Percentiles rank a stretch among this genome's conserved stretches.
phyloP scores from a whole-genome alignment of 2,113 vertebrate genomes.

The Paramisgurnus dabryanus region DNA sequence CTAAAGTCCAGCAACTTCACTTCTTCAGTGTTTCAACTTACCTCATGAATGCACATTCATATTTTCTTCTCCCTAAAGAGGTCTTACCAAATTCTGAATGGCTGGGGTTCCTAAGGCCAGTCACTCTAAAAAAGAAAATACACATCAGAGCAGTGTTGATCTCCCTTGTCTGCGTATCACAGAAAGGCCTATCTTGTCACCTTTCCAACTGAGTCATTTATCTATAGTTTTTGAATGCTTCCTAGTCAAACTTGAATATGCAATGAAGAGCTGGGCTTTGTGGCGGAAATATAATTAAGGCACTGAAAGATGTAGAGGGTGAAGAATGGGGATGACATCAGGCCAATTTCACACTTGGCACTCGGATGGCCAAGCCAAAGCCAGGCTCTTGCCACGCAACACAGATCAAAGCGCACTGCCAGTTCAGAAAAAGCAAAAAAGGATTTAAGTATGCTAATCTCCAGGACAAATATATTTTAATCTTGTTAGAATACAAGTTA shows the following conservation, averaged over 20 bases:
- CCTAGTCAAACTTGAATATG: conserved; percentile 96
- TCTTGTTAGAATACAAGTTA: conserved; percentile 99
- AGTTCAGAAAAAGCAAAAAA: conserved; percentile 82
- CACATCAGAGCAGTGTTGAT: conserved; percentile 71
- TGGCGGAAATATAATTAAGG: conserved; percentile 98
- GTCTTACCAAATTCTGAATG: conserved; percentile 47
- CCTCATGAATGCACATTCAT: conserved; percentile 7
- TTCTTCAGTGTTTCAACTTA: not conserved
- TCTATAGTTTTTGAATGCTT: conserved; percentile 87
- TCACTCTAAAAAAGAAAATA: conserved; percentile 89
- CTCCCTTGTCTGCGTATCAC: conserved; percentile 65
- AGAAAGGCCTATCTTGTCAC: conserved; percentile 72
- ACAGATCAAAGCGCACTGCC: conserved; percentile 95
- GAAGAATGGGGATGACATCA: conserved; percentile 98
- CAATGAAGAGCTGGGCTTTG: conserved; percentile 92
- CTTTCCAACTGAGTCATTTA: conserved; percentile 84
- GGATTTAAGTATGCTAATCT: conserved; percentile 98
- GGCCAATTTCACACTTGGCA: conserved; percentile 97
- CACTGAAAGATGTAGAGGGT: conserved; percentile 89
- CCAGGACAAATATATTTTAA: conserved; percentile 99
- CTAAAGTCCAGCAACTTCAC: not conserved
- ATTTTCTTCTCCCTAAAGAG: conserved; percentile 19
- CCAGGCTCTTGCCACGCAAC: conserved; percentile 86
- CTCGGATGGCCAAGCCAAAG: conserved; percentile 87
- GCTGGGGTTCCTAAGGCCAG: conserved; percentile 83